Evolutionary conservation across 2,888 invertebrate species (phyloP).

Genomic region (Brenthis daphne): DNA sequence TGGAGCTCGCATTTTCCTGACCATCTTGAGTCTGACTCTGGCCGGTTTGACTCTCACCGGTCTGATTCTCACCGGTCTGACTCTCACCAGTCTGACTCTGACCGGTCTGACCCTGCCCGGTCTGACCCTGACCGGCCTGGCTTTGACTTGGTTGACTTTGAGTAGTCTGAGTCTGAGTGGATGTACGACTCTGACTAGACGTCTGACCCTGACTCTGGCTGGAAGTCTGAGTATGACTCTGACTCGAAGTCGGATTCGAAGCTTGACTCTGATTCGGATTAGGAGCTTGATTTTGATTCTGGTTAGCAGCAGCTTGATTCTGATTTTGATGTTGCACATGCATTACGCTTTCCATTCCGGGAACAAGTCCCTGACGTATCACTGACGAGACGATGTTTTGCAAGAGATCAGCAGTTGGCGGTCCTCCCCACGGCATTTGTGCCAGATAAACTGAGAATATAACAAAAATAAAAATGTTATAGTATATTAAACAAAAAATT

Average conservation of each 20-base stretch:
- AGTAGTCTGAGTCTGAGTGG: not conserved
- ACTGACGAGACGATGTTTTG: constrained; percentile 59
- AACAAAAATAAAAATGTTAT: not conserved
- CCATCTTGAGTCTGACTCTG: constrained; percentile 21
- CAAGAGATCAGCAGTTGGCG: constrained; percentile 55
- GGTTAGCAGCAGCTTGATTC: not conserved
- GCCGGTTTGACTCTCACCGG: constrained; percentile 1
- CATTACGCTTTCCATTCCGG: constrained; percentile 52
- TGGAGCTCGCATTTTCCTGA: not conserved
- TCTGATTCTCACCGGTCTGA: too few relatives aligned
- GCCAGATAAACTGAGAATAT: constrained; percentile 50
- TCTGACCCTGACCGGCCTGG: constrained; percentile 27
- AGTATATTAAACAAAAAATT: too few relatives aligned
- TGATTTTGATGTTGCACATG: constrained; percentile 38
- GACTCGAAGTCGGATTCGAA: not conserved
- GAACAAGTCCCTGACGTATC: constrained; percentile 53
- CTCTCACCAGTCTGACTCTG: too few relatives aligned
- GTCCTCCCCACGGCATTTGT: constrained; percentile 54
- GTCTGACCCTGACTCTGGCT: not conserved
- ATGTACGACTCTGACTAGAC: not conserved
- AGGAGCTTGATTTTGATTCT: not conserved
- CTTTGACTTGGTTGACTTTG: not conserved
- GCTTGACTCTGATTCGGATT: too few relatives aligned
- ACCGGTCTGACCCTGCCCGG: too few relatives aligned
- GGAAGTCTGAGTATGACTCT: not conserved